Evolutionary conservation across 1,140 invertebrate species (phyloP).

Genomic region (Drosophila parabipectinata): DNA sequence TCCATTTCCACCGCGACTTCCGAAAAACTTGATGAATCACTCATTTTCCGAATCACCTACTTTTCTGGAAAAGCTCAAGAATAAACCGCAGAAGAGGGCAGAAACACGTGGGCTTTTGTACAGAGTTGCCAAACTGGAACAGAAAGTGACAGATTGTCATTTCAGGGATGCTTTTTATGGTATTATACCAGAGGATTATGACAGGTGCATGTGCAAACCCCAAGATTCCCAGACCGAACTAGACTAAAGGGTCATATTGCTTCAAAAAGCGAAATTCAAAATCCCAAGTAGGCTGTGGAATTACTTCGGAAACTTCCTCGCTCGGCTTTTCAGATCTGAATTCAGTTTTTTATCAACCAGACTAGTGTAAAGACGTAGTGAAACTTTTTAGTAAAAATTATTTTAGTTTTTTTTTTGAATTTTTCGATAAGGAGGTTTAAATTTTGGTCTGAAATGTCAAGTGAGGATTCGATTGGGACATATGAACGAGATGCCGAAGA

Average conservation of each 20-base stretch:
- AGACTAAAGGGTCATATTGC: too few relatives aligned
- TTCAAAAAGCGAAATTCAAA: not conserved
- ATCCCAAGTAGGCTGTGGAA: not conserved
- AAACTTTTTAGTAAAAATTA: not conserved
- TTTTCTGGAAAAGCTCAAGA: not conserved
- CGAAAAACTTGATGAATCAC: not conserved
- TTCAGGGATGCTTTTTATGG: not conserved
- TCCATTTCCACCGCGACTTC: not conserved
- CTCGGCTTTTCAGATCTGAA: not conserved
- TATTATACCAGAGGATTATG: too few relatives aligned
- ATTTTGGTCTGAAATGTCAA: not conserved
- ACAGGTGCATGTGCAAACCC: too few relatives aligned
- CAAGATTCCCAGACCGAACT: too few relatives aligned
- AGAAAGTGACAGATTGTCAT: not conserved
- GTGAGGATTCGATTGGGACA: not conserved
- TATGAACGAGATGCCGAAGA: not conserved
- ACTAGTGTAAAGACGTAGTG: not conserved
- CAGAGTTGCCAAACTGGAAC: not conserved
- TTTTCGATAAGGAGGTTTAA: not conserved
- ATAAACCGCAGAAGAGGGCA: not conserved
- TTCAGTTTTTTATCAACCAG: not conserved
- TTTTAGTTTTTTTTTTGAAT: not conserved
- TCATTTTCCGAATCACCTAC: not conserved
- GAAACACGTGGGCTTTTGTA: not conserved
- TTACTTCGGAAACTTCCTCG: not conserved